Percentiles rank a stretch among this genome's conserved stretches.
Conservation (phyloP, 2,888 invertebrate genomes). For the Resseliella maxima region DNA sequence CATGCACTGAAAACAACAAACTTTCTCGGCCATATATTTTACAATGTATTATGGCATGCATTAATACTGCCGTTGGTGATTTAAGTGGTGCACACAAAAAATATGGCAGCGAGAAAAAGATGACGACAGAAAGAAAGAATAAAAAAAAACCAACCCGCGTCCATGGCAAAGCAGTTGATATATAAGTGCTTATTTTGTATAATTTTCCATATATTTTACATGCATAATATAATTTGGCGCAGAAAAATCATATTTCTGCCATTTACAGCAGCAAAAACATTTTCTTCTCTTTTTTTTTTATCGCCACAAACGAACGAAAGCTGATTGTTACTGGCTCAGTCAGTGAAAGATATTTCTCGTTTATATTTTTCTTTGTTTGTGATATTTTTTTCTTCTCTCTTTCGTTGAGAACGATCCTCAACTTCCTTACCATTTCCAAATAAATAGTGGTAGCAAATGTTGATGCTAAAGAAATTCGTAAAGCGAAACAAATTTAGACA, state of each 20-base stretch:
- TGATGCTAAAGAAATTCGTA: neutral
- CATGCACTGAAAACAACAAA: constrained; percentile 31
- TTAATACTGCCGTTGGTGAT: constrained; percentile 51
- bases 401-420: neutral
- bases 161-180: constrained; percentile 43
- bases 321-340: constrained; percentile 6
- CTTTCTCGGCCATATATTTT: constrained; percentile 51
- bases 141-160: neutral
- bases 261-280: constrained; percentile 21
- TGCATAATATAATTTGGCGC: constrained; percentile 51
- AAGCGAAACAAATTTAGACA: constrained; percentile 43
- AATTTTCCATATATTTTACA: constrained; percentile 53
- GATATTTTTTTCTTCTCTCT: neutral
- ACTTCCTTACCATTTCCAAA: constrained; percentile 38
- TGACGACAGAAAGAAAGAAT: neutral
- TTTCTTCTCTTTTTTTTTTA: neutral
- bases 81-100: constrained; percentile 53
- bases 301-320: neutral
- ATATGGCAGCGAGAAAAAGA: constrained; percentile 19
- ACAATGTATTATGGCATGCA: constrained; percentile 47
- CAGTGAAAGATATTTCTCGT: neutral
- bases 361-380: constrained; percentile 30
- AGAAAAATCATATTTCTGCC: constrained; percentile 49
- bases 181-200: constrained; percentile 48
- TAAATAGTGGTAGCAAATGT: constrained; percentile 42